Conservation (phyloP, 1,140 invertebrate species). For the Neoseiulus cucumeris region DNA sequence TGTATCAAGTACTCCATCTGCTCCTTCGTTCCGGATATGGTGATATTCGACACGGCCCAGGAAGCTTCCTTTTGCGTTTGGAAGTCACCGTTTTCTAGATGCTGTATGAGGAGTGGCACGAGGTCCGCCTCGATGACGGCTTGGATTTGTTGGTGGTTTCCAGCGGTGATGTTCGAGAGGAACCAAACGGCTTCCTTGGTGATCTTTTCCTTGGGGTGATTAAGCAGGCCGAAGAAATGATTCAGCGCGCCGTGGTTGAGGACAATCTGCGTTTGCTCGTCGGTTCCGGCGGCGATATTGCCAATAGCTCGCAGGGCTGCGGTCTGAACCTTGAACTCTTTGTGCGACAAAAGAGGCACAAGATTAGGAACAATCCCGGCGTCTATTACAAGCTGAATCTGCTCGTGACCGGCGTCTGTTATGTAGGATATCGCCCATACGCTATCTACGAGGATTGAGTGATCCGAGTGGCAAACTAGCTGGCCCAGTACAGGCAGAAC, state of each 20-base stretch:
- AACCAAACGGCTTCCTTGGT: conserved; percentile 93
- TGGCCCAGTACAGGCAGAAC: conserved; percentile 57
- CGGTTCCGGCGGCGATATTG: conserved; percentile 96
- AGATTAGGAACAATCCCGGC: conserved; percentile 80
- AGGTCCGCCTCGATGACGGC: conserved; percentile 85
- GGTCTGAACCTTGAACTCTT: conserved; percentile 86
- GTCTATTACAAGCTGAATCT: conserved; percentile 94
- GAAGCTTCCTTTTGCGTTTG: conserved; percentile 98
- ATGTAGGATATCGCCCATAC: conserved; percentile 98
- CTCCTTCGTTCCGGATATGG: conserved; percentile 80
- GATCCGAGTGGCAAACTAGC: conserved; percentile 77
- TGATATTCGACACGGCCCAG: conserved; percentile 96
- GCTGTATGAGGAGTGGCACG: conserved; percentile 79
- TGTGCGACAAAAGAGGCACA: conserved; percentile 81
- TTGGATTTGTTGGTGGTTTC: conserved; percentile 90
- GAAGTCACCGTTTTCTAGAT: conserved; percentile 80
- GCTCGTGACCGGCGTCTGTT: conserved; percentile 92
- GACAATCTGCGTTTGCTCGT: conserved; percentile 91
- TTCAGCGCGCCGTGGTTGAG: conserved; percentile 76
- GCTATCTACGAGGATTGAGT: conserved; percentile 90
- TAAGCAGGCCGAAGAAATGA: conserved; percentile 69
- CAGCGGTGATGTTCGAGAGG: conserved; percentile 93
- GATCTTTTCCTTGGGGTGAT: conserved; percentile 65
- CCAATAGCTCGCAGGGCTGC: conserved; percentile 88
- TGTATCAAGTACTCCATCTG: conserved; percentile 66